These are phyloP conservation scores for Anticlea derivata DNA, from an alignment of 2,888 invertebrate species.

Conservation along the genomic window DNA sequence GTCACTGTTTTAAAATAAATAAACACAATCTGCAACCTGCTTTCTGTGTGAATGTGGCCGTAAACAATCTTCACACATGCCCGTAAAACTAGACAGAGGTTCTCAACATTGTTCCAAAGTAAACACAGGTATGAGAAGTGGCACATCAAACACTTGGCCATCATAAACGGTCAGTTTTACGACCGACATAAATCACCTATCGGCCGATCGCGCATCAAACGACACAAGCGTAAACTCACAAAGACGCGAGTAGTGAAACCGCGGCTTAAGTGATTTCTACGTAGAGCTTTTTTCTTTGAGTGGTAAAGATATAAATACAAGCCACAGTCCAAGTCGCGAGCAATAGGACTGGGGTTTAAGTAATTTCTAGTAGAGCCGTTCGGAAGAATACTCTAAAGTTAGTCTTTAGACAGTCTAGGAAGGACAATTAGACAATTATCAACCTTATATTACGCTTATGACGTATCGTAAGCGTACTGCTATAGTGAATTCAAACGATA, in stretches of 20 bases:
- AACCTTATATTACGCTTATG: no score
- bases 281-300: constrained; percentile 26
- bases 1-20: no score
- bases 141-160: constrained; percentile 49
- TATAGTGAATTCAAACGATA: no score
- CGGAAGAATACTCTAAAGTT: no score
- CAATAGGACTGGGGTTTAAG: no score
- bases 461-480: no score
- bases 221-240: constrained; percentile 21
- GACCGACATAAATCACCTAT: constrained; percentile 71
- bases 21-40: no score
- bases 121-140: constrained; percentile 49
- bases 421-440: no score
- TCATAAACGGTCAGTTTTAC: constrained; percentile 74
- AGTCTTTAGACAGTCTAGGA: no score
- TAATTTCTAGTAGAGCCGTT: no score
- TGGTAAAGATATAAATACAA: no score
- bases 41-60: neutral
- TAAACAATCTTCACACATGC: constrained; percentile 34
- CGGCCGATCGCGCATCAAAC: constrained; percentile 47
- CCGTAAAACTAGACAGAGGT: constrained; percentile 14
- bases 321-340: no score
- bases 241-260: constrained; percentile 36
- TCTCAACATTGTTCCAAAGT: constrained; percentile 48
- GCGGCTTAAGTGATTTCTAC: constrained; percentile 39